Evolutionary conservation across 2,888 invertebrate genomes (phyloP), one percentile per base, ranked within the genome.

Genomic region (Andrena flavipes): DNA sequence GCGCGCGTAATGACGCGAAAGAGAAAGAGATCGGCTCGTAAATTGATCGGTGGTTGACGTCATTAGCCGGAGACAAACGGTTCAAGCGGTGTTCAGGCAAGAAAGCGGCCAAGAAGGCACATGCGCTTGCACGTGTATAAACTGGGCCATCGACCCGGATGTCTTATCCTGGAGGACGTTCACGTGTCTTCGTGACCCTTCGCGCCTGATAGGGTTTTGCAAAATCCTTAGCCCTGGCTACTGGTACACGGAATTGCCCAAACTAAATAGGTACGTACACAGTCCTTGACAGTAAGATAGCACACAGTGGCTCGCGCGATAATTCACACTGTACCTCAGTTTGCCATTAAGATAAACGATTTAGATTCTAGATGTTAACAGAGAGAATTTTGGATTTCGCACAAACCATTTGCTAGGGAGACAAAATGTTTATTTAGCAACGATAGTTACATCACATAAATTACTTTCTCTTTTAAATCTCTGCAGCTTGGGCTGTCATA

Each of bases 101-200:
- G 79, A 82, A 82, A 76, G 82, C 60, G 51, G 13, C 35, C 63
- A 63, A 56, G 64, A 72, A 51, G 48, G 59, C 69, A 51, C 64
- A 74, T 62, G 77, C 67, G 59, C 23, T 54, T 56, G 70, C 78
- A 74, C 80, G 82, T 84, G 78, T 74, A 23, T 56, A 74, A 85
- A 87, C 80, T 85, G 84, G 87, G 84, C 82, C 85, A 84, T 78
- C 80, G 85, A 87, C 84, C 87, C 87, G 85, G 85, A 85, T 76
- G 71, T 71, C 75, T 74, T 71, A 51, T 67, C 75, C 70, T 64
- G 77, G 80, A 75, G 77, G 80, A 75, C 83, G 60, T 75, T 65
- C 77, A 74, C 77, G 71, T 73, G 65, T 69, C 65, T 59, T 42
- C 64, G 56, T 63, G 56, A 56, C 30, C 73, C 73, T 70, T 73